Base-by-base conservation (phyloP, 2,797 vertebrate genomes). In the Enteromius radiatus region DNA sequence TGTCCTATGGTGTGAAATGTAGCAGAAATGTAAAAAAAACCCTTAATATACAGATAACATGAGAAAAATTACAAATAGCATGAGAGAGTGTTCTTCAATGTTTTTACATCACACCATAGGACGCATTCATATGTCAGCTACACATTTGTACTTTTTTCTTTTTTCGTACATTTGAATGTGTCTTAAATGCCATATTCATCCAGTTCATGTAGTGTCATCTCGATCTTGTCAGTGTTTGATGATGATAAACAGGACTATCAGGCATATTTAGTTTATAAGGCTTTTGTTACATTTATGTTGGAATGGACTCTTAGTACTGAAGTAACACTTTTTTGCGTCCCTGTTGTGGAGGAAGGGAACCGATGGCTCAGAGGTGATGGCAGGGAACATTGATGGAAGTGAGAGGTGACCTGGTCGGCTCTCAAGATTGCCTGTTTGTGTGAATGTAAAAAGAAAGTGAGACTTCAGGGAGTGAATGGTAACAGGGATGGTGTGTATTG, bases 401-500 rank as follows among this genome's bases (percentile, higher is more conserved):
- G 47, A 65, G 74, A 28, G 59, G 28, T 74, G 43, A 54, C 70
- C 63, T 41, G 23, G 28, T 59, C 5, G 26, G 26, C 64, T 82
- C 71, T 56, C 26, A 33, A 59, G 64, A 82, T 76, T 71, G 79
- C 17, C 56, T 73, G 56, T 69, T 67, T 14, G 54, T 84, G 76
- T 74, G 26, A 77, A 64, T 47, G 83, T 77, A 59, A 41, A 54
- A 78, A 52, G 69, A 79, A 17, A 76, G 85, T 69, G 75, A 81
- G 80, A 67, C 69, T 84, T 83, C 45, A 52, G 71, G 78, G 85
- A 84, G 79, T 75, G 77, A 80, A 81, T 85, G 82, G 90, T 86
- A 91, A 89, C 86, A 56, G 88, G 87, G 84, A 92, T 88, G 77
- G 41, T 90, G 90, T 94, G 93, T 93, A 93, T 94, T 94, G 93